Conservation (phyloP, 2,888 invertebrate genomes). For the Sepiola atlantica region DNA sequence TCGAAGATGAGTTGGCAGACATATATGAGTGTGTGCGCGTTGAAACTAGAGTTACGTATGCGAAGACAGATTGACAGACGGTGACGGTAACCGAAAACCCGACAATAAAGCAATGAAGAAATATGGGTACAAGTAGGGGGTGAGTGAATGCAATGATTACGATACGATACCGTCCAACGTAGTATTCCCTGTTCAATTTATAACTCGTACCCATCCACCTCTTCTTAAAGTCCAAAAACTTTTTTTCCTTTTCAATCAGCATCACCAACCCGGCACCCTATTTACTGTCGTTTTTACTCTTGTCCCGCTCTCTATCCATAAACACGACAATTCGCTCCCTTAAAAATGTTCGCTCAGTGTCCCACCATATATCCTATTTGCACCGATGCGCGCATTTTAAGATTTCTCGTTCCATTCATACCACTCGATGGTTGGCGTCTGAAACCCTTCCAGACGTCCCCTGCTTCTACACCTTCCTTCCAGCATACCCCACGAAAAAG, state of each 20-base stretch:
- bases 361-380: background rate
- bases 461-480: background rate
- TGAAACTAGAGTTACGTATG: background rate
- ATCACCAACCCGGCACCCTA: slow-evolving; percentile 9
- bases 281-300: background rate
- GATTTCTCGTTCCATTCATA: background rate
- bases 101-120: background rate
- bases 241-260: background rate
- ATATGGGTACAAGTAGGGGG: background rate
- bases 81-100: background rate
- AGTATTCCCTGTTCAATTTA: background rate
- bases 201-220: background rate
- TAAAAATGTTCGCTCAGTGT: background rate
- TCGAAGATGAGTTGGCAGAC: background rate
- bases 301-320: background rate
- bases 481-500: background rate
- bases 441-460: background rate
- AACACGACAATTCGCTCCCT: background rate
- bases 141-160: background rate
- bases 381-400: background rate
- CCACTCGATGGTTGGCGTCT: background rate
- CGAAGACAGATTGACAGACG: background rate
- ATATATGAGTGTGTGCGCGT: too few relatives aligned
- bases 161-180: background rate
- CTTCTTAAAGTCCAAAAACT: background rate